These are phyloP conservation scores for Pungitius pungitius DNA, from an alignment of 2,113 vertebrate species.

Conservation along the genomic window DNA sequence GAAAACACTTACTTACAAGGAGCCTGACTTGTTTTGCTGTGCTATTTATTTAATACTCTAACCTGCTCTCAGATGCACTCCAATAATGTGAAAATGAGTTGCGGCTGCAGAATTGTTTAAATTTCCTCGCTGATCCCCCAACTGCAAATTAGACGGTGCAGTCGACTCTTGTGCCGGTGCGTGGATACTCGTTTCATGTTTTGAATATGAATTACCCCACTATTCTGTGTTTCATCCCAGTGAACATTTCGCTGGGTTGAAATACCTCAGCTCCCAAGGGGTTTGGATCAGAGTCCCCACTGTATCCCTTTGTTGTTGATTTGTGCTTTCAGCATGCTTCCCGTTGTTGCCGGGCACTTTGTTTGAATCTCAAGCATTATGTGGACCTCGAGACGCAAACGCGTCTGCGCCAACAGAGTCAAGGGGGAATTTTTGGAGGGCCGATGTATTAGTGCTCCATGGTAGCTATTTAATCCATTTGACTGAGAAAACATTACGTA, in stretches of 20 bases:
- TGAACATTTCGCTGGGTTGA: conserved; percentile 54
- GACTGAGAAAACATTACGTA: conserved; percentile 19
- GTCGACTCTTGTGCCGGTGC: conserved; percentile 41
- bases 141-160: conserved; percentile 40
- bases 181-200: conserved; percentile 56
- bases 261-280: conserved; percentile 60
- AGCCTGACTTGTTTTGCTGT: neutral
- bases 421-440: conserved; percentile 39
- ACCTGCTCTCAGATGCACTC: neutral
- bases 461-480: conserved; percentile 34
- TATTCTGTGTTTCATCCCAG: conserved; percentile 47
- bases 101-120: conserved; percentile 19
- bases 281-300: conserved; percentile 59
- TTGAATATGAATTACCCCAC: conserved; percentile 59
- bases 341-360: conserved; percentile 43
- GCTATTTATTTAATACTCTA: neutral
- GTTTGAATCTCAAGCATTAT: conserved; percentile 52
- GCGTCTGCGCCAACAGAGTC: conserved; percentile 13
- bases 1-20: neutral
- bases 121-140: conserved; percentile 15
- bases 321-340: conserved; percentile 53
- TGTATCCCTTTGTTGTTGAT: conserved; percentile 63
- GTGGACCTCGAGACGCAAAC: conserved; percentile 29
- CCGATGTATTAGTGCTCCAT: conserved; percentile 33
- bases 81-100: conserved; percentile 1